Evolutionary conservation across 2,888 invertebrate genomes (phyloP), one percentile per base, ranked within the genome.

Genomic region (Trachelus stipa): DNA sequence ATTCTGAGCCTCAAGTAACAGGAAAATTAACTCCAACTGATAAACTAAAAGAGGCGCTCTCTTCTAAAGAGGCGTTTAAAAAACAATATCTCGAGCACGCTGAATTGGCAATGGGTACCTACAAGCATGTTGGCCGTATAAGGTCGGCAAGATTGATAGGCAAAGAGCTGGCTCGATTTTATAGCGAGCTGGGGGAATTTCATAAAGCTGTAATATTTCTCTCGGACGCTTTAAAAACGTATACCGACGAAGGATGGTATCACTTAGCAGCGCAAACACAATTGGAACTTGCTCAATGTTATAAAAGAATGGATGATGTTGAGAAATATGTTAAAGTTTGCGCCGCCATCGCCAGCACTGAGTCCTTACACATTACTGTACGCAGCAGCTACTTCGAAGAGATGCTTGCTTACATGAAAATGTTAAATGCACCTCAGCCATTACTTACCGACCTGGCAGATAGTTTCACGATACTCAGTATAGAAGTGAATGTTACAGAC

Each of bases 51-150:
- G 96, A 97, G 87, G 97, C 98, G 0, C 92, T 99, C 4, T 97
- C 98, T 77, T 98, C 98, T 15, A 96, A 97, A 89, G 96, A 96
- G 78, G 94, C 96, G 75, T 99, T 98, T 90, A 96, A 97, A 86
- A 97, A 96, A 89, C 96, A 97, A 84, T 99, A 98, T 89, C 92
- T 98, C 89, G 98, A 98, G 91, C 92, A 98, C 79, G 97, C 98
- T 0, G 99, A 99, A 90, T 92, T 98, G 81, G 98, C 98, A 0
- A 98, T 98, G 95, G 98, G 98, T 76, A 98, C 98, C 0, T 98
- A 97, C 89, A 99, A 99, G 88, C 98, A 98, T 92, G 98, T 98
- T 82, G 96, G 93, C 12, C 91, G 93, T 11, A 92, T 95, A 85
- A 94, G 97, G 84, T 98, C 96, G 77, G 98, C 98, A 0, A 94